Conservation (phyloP, 2,888 invertebrate genomes). For the Troilus luridus region DNA sequence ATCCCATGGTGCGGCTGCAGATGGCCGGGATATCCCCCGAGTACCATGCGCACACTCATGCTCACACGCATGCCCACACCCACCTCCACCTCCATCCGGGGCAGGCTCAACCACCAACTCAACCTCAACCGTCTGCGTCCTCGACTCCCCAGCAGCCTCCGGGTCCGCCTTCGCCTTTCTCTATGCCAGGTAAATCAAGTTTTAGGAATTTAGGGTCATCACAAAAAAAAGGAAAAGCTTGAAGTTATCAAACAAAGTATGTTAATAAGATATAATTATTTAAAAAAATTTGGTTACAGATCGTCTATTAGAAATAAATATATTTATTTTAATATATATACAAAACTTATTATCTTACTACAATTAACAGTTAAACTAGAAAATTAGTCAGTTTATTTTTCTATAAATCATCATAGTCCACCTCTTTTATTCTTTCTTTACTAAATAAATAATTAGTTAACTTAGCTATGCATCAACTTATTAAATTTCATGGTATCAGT, state of each 20-base stretch:
- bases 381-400: background rate
- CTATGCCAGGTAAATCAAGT: conserved; percentile 69
- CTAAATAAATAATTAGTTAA: background rate
- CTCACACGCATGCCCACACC: conserved; percentile 92
- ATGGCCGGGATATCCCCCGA: conserved; percentile 92
- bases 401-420: background rate
- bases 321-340: background rate
- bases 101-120: conserved; percentile 75
- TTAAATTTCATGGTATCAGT: background rate
- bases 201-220: background rate
- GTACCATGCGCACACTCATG: conserved; percentile 93
- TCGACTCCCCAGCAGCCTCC: conserved; percentile 62
- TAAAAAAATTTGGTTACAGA: background rate
- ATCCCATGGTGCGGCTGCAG: conserved; percentile 93
- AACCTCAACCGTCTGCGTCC: conserved; percentile 71
- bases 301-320: background rate
- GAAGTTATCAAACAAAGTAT: background rate
- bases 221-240: background rate
- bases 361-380: background rate
- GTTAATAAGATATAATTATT: background rate
- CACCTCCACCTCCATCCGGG: conserved; percentile 88
- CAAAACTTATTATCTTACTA: background rate
- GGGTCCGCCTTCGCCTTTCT: conserved; percentile 70
- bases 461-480: background rate
- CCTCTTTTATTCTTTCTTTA: background rate